Evolutionary conservation across 2,113 vertebrate genomes (phyloP), one percentile per base, ranked within the genome.

Genomic region (Addax nasomaculatus): DNA sequence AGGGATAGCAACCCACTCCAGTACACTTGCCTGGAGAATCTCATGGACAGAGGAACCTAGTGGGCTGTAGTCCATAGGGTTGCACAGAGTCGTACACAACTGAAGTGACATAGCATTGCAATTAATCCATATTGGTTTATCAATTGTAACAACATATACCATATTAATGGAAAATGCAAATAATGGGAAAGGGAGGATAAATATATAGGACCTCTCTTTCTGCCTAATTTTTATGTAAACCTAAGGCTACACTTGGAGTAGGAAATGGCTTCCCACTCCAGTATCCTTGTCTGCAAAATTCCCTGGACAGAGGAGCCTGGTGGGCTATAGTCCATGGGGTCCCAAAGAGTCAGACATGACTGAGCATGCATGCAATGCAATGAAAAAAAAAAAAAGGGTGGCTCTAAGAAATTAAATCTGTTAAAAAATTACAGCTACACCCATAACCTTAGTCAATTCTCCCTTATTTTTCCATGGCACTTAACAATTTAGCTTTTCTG

Each of bases 101-200:
- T 70, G n/a, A 70, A 70, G n/a, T 70, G 67, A 23, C 67, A 17
- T 64, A 70, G 67, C n/a, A 39, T 70, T 70, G 67, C n/a, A 70
- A 23, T 70, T 70, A 70, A 70, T 47, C 30, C 4, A 0, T 27
- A 7, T 5, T 4, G 17, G 29, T 12, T 78, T 10, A 11, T 57
- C 2, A 1, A 0, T 2, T 7, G 4, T 49, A 0, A 29, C 16
- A 30, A 5, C 30, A 29, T 0, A 4, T 7, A 3, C 21, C 11
- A 1, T 45, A 1, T 7, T 13, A n/a, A 23, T 2, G 11, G 43
- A 16, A 23, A 29, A 17, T 4, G 27, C 58, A 27, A 2, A 3
- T 1, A 9, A 8, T 21, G 73, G 39, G 49, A 29, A 29, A 80
- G 16, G 30, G 55, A 53, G 21, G 15, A 36, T 7, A 57, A 57